Conservation (phyloP, 1,140 invertebrate species). For the Zelostemma sp. region DNA sequence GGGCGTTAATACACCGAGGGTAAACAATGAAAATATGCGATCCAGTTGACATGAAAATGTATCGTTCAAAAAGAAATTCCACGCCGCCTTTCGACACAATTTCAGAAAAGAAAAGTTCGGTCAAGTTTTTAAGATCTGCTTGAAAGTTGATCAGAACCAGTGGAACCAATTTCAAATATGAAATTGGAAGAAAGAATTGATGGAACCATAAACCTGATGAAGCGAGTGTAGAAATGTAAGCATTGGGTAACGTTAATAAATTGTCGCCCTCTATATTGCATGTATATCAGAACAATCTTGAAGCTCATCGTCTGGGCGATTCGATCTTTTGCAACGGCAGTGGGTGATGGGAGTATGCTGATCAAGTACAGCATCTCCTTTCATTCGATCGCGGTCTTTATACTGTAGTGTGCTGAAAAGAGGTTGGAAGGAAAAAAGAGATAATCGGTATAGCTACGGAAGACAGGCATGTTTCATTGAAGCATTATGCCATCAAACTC, state of each 20-base stretch:
- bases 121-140: too few species aligned
- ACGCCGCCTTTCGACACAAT: too few species aligned
- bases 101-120: too few species aligned
- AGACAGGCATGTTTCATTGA: neutral
- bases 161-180: too few species aligned
- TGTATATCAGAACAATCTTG: constrained; percentile 32
- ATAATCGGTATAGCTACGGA: neutral
- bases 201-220: too few species aligned
- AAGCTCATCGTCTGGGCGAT: constrained; percentile 32
- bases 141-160: too few species aligned
- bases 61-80: neutral
- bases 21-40: constrained; percentile 18
- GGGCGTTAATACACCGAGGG: constrained; percentile 24
- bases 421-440: constrained; percentile 6
- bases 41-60: constrained; percentile 10
- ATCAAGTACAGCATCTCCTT: constrained; percentile 41
- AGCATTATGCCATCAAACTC: constrained; percentile 4
- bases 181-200: too few species aligned
- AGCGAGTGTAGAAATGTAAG: too few species aligned
- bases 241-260: constrained; percentile 5
- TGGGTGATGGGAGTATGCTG: constrained; percentile 21
- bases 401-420: constrained; percentile 4
- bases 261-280: neutral
- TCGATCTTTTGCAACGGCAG: constrained; percentile 25
- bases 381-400: constrained; percentile 14